These are phyloP conservation scores for Liposcelis brunnea DNA, from an alignment of 2,888 invertebrate species.

Conservation along the genomic window DNA sequence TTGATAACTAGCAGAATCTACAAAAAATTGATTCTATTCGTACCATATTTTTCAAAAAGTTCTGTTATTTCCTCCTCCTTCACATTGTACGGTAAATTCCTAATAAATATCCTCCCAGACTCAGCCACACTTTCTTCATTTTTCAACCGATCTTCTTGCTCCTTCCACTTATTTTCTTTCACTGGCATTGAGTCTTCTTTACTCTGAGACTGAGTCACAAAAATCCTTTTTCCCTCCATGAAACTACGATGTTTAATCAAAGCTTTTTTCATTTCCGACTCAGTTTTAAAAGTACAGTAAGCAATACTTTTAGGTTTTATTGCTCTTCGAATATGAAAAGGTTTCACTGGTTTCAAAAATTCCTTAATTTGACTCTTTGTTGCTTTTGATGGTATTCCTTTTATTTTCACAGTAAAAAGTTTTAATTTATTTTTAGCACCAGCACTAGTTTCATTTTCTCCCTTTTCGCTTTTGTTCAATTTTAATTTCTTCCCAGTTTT, in stretches of 20 bases:
- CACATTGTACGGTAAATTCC: conserved; percentile 75
- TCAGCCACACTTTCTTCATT: conserved; percentile 68
- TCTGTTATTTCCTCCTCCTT: conserved; percentile 70
- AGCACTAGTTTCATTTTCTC: conserved; percentile 20
- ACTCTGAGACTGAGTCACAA: conserved; percentile 3
- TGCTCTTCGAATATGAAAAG: conserved; percentile 64
- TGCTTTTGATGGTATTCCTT: conserved; percentile 57
- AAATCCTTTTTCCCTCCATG: conserved; percentile 18
- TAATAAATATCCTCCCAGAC: conserved; percentile 80
- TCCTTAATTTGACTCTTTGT: conserved; percentile 70
- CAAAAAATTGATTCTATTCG: conserved; percentile 10
- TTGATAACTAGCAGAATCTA: too few relatives aligned
- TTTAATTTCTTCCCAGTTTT: conserved; percentile 19
- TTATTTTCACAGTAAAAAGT: conserved; percentile 51
- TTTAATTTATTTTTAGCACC: conserved; percentile 35
- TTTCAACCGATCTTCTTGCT: conserved; percentile 42
- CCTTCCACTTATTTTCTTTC: conserved; percentile 36
- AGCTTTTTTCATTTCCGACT: conserved; percentile 61
- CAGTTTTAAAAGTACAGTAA: conserved; percentile 76
- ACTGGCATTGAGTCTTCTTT: conserved; percentile 15
- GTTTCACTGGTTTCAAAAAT: conserved; percentile 66
- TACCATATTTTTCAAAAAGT: conserved; percentile 72
- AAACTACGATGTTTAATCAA: conserved; percentile 72
- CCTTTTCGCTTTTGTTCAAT: conserved; percentile 11
- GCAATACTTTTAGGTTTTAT: conserved; percentile 64